Evolutionary conservation across 1,140 invertebrate genomes (phyloP), one percentile per base, ranked within the genome.

Genomic region (Carposina sasakii): DNA sequence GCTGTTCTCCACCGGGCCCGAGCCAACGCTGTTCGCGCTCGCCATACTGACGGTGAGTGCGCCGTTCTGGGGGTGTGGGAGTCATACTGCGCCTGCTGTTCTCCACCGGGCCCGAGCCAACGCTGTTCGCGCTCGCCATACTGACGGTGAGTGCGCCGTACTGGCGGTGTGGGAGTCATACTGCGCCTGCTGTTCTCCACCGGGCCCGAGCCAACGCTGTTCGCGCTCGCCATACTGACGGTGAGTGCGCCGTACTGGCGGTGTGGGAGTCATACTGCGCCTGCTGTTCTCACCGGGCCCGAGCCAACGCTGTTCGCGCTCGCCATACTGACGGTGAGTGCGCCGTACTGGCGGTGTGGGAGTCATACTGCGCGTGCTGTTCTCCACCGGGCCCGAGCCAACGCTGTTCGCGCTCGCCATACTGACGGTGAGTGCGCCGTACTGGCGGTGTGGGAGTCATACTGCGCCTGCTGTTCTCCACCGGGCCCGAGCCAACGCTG

Each of bases 401-500:
- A n/a, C n/a, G n/a, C n/a, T n/a, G n/a, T n/a, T n/a, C 95, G 24
- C 88, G 93, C 55, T 90, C 91, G 63, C 91, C 92, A n/a, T n/a
- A n/a, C n/a, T n/a, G n/a, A n/a, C 6, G 92, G 91, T 17, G 91
- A 96, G 54, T 87, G 94, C 60, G 92, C 93, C 2, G 87, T 96
- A 28, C 91, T 95, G 10, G 90, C 91, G 10, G 92, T n/a, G n/a
- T n/a, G n/a, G n/a, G 93, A 30, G 91, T 91, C 36, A 96, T 98
- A 62, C 82, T 97, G 33, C 86, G 94, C 58, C 89, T 97, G 63
- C 97, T 98, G 73, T 96, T 94, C 77, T 93, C 94, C 8, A 86
- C 96, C 33, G 97, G 96, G 8, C 93, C 96, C 26, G 93, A 96
- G 81, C 93, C 95, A n/a, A 96, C 96, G 2, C 84, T 98, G 15